Percentiles rank a stretch among this genome's conserved stretches.
Conservation (phyloP, 2,888 invertebrate genomes). For the Noctua fimbriata region DNA sequence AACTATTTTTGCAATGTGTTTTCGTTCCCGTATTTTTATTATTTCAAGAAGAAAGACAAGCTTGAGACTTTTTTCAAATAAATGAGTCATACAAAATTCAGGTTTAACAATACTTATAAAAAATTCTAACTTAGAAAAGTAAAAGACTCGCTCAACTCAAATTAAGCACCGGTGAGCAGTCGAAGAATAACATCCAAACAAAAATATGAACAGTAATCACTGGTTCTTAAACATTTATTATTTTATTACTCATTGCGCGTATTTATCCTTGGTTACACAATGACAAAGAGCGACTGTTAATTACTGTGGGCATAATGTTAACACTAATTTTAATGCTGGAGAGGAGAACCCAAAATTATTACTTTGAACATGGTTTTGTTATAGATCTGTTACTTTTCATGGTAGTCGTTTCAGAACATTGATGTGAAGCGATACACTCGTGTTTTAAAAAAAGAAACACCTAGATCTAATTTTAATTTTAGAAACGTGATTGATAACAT, state of each 20-base stretch:
- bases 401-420: background rate
- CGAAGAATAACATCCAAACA: constrained; percentile 9
- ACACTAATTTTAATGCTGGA: background rate
- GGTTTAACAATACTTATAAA: background rate
- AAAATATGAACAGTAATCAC: constrained; percentile 22
- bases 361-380: background rate
- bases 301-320: background rate
- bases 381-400: background rate
- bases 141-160: background rate
- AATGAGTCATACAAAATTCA: background rate
- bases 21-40: background rate
- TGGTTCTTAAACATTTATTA: constrained; percentile 25
- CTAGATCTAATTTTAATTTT: background rate
- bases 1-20: background rate
- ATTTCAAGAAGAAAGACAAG: background rate
- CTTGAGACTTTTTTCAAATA: background rate
- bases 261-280: constrained; percentile 34
- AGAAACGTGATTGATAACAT: constrained; percentile 13
- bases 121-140: background rate
- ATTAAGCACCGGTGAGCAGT: background rate
- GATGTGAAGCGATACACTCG: background rate
- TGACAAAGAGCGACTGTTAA: constrained; percentile 17
- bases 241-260: constrained; percentile 38
- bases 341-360: background rate
- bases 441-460: background rate